phyloP scores from a whole-genome alignment of 2,797 vertebrate genomes.

The Cirrhinus mrigala region DNA sequence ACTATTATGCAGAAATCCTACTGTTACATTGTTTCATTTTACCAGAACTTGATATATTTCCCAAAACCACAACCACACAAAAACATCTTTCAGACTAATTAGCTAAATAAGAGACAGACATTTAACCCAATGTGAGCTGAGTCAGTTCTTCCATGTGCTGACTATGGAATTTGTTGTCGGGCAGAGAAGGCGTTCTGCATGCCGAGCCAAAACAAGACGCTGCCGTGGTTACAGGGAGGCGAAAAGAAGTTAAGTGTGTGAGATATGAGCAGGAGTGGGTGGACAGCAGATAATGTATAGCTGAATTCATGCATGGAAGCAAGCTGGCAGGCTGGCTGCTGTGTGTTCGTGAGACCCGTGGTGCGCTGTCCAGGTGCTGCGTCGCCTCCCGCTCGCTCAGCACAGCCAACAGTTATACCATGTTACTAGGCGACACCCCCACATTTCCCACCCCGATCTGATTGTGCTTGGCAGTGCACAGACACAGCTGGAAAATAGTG shows the following conservation, averaged over 20 bases:
- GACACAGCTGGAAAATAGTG: constrained; percentile 64
- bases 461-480: constrained; percentile 54
- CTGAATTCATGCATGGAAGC: constrained; percentile 5
- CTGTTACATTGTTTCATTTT: not conserved
- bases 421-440: constrained; percentile 71
- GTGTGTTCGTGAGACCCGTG: not conserved
- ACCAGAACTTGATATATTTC: constrained; percentile 1
- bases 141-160: constrained; percentile 13
- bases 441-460: constrained; percentile 70
- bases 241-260: constrained; percentile 15
- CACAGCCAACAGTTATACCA: constrained; percentile 63
- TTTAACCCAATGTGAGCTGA: constrained; percentile 21
- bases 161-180: constrained; percentile 3
- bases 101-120: constrained; percentile 8
- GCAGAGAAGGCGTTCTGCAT: not conserved
- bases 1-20: not conserved
- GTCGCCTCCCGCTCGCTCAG: constrained; percentile 14
- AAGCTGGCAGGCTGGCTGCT: too few species aligned
- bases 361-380: constrained; percentile 39
- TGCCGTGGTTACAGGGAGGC: not conserved
- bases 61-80: not conserved
- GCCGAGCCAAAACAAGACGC: constrained; percentile 6
- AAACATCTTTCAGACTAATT: not conserved
- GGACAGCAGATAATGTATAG: constrained; percentile 23
- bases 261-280: not conserved